Evolutionary conservation across 2,888 invertebrate species (phyloP), one percentile per base, ranked within the genome.

Genomic region (Leucania comma): DNA sequence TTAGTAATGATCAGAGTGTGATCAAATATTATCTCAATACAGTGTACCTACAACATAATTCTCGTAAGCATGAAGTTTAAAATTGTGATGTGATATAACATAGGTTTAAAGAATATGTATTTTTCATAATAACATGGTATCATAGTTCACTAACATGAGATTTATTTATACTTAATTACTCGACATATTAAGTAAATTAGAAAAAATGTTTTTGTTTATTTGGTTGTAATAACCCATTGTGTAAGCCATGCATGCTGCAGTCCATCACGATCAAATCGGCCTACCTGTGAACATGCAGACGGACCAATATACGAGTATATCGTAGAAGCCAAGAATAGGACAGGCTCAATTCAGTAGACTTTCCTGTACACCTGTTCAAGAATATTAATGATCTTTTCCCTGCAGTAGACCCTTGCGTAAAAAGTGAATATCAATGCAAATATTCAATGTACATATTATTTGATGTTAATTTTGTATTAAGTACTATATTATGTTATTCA

Each of bases 371-470:
- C 24, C 24, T 51, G 22, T 24, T 24, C 14, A 24, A 10, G 24
- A 24, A 8, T 14, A 26, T 3, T 1, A n/a, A n/a, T n/a, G n/a
- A n/a, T n/a, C n/a, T n/a, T n/a, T n/a, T n/a, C n/a, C n/a, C n/a
- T n/a, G n/a, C 20, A 20, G 29, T 20, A 10, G 20, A 29, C 29
- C 4, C 8, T 20, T 10, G 2, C 20, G 20, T 54, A 3, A 32
- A 8, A 71, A 46, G n/a, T 17, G 54, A 56, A 68, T 32, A 17
- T 57, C 42, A 35, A 46, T 26, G n/a, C 57, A 72, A 32, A 72
- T 57, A 32, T 72, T 72, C 58, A 46, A 32, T 24, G 68, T 42
- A 54, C 46, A 54, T 71, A 42, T 68, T 42, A 54, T 56, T 20
- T 26, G 32, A 35, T 32, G 24, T 17, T 57, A 71, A 26, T 46